Conservation (phyloP, 2,888 invertebrate genomes). For the Stratiomys singularior region DNA sequence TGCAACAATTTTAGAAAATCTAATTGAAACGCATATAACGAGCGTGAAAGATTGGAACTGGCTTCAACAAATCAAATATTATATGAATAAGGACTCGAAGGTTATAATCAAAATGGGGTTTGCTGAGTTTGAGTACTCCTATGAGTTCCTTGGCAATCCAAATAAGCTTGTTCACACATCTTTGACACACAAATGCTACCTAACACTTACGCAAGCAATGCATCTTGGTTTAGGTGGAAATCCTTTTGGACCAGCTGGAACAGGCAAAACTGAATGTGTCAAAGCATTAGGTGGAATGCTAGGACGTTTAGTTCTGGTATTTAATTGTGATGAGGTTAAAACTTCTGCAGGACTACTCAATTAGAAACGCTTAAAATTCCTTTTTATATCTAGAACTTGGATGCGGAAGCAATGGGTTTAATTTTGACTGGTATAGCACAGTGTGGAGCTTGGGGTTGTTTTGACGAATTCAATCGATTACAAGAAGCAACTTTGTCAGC, state of each 20-base stretch:
- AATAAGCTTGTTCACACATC: constrained; percentile 95
- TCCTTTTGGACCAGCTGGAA: constrained; percentile 99
- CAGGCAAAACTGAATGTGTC: constrained; percentile 98
- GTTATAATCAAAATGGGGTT: constrained; percentile 86
- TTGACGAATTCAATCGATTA: constrained; percentile 98
- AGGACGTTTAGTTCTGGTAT: constrained; percentile 93
- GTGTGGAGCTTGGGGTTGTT: constrained; percentile 98
- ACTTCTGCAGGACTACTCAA: too few relatives aligned
- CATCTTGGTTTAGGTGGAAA: constrained; percentile 97
- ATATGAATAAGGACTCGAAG: constrained; percentile 71
- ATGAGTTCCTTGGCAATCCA: constrained; percentile 97
- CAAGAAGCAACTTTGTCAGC: constrained; percentile 94
- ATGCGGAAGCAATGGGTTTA: constrained; percentile 93
- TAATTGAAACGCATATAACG: constrained; percentile 76
- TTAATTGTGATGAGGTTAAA: constrained; percentile 94
- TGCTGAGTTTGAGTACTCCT: constrained; percentile 94
- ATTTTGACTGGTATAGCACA: constrained; percentile 93
- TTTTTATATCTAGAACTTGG: too few relatives aligned
- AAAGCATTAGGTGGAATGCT: constrained; percentile 92
- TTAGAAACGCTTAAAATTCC: too few relatives aligned
- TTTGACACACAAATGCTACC: constrained; percentile 96
- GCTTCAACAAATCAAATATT: constrained; percentile 92
- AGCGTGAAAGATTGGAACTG: constrained; percentile 86
- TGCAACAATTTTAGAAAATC: constrained; percentile 80
- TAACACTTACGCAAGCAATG: constrained; percentile 96